Evolutionary conservation across 2,797 vertebrate genomes (phyloP).

Genomic region (Muscicapa comitata): DNA sequence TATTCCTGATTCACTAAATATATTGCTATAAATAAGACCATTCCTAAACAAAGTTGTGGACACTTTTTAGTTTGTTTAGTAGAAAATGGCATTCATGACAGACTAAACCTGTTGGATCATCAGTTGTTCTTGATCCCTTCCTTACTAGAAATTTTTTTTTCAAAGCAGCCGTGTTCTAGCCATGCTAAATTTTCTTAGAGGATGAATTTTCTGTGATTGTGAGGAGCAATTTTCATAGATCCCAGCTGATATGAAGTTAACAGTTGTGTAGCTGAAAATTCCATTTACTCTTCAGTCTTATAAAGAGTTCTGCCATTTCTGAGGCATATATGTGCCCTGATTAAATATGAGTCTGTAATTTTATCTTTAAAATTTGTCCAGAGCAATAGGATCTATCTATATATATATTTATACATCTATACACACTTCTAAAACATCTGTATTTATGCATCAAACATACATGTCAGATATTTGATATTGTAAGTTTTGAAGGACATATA

Average conservation of each 20-base stretch:
- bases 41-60: background rate
- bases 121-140: background rate
- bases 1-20: background rate
- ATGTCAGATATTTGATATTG: background rate
- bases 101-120: background rate
- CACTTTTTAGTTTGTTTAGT: background rate
- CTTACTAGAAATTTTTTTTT: background rate
- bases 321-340: background rate
- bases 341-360: background rate
- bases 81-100: background rate
- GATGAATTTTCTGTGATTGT: background rate
- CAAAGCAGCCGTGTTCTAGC: background rate
- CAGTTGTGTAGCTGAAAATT: background rate
- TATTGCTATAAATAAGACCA: background rate
- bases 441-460: background rate
- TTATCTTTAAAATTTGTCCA: background rate
- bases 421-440: background rate
- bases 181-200: background rate
- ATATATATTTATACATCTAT: background rate
- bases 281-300: background rate
- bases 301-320: background rate
- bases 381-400: background rate
- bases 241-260: rapidly evolving
- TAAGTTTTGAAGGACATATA: background rate
- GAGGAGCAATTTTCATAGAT: background rate